phyloP scores from a whole-genome alignment of 1,140 invertebrate genomes.

The Vanessa atalanta region DNA sequence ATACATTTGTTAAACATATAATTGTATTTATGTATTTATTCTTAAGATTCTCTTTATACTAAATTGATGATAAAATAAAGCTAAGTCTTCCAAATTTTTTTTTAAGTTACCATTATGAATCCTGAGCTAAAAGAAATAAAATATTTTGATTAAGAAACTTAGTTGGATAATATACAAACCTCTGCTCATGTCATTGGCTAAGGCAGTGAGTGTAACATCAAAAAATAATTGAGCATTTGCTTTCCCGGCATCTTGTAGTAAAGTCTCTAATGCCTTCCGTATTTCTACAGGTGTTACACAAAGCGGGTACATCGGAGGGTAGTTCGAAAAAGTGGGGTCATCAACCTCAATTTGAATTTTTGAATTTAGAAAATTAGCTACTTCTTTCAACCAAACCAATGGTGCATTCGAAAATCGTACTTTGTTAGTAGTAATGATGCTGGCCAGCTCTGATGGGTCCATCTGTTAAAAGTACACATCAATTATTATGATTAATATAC shows the following conservation, averaged over 20 bases:
- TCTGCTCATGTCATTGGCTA: constrained; percentile 86
- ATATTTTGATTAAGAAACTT: no score
- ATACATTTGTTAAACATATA: no score
- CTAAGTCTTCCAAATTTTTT: no score
- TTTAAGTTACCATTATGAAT: no score
- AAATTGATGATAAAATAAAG: no score
- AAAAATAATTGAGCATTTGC: constrained; percentile 83
- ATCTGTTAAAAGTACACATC: constrained; percentile 77
- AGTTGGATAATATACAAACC: constrained; percentile 54
- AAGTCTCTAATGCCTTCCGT: constrained; percentile 79
- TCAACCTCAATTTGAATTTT: constrained; percentile 83
- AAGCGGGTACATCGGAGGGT: constrained; percentile 79
- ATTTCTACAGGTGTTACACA: constrained; percentile 81
- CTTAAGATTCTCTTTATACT: no score
- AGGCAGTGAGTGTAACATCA: constrained; percentile 83
- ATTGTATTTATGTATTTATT: no score
- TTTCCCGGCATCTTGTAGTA: constrained; percentile 81
- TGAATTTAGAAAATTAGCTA: constrained; percentile 83
- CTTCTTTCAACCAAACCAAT: constrained; percentile 83
- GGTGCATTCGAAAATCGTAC: constrained; percentile 83
- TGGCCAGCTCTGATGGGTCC: constrained; percentile 81
- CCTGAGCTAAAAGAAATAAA: no score
- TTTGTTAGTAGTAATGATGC: constrained; percentile 80
- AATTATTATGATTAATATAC: background rate
- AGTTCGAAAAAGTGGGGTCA: constrained; percentile 81